Evolutionary conservation across 2,113 vertebrate species (phyloP).

Genomic region (Scomber colias): DNA sequence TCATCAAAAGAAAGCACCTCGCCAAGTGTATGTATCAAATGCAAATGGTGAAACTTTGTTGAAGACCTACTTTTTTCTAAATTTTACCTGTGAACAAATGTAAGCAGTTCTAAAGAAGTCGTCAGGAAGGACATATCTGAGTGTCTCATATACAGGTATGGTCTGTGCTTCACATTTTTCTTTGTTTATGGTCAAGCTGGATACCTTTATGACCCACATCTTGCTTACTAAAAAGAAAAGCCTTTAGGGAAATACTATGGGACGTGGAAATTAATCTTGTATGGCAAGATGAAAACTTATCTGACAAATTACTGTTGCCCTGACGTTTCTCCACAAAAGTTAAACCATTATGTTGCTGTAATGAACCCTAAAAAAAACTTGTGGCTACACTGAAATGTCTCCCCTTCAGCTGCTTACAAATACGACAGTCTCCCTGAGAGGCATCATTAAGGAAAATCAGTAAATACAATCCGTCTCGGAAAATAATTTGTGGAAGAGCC

Average conservation of each 20-base stretch:
- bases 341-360: slow-evolving; percentile 81
- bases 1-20: no score
- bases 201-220: slow-evolving; percentile 75
- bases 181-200: slow-evolving; percentile 41
- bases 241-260: slow-evolving; percentile 81
- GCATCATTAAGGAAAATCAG: slow-evolving; percentile 81
- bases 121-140: slow-evolving; percentile 24
- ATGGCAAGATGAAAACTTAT: slow-evolving; percentile 79
- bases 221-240: slow-evolving; percentile 77
- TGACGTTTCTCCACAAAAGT: slow-evolving; percentile 75
- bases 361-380: slow-evolving; percentile 81
- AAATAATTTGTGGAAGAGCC: slow-evolving; percentile 67
- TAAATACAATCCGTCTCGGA: slow-evolving; percentile 79
- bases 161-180: slow-evolving; percentile 4
- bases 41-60: slow-evolving; percentile 21
- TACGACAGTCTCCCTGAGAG: slow-evolving; percentile 71
- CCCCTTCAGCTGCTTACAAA: slow-evolving; percentile 75
- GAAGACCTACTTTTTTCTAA: slow-evolving; percentile 49
- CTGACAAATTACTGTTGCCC: slow-evolving; percentile 86
- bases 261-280: slow-evolving; percentile 85
- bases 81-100: neutral
- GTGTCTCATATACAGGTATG: slow-evolving; percentile 31
- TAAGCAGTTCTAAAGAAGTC: slow-evolving; percentile 29
- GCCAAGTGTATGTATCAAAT: slow-evolving; percentile 1
- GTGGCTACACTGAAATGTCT: slow-evolving; percentile 70